Percentiles rank a stretch among this genome's conserved stretches.
Conservation (phyloP, 1,140 invertebrate species). For the Potamilus streckersoni region DNA sequence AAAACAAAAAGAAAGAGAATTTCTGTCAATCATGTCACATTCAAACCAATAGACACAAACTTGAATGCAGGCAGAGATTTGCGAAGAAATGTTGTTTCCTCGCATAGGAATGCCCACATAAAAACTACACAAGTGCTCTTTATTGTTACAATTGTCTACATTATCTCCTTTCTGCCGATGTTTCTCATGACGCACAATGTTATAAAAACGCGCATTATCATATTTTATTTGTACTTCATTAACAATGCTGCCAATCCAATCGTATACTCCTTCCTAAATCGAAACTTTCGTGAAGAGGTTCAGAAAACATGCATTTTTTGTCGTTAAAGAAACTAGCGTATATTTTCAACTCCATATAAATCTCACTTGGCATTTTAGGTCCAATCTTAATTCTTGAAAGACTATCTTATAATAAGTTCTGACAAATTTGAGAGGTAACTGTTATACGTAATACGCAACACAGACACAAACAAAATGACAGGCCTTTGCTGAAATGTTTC, state of each 20-base stretch:
- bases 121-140: conserved; percentile 55
- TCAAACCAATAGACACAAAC: background rate
- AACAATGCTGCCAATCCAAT: conserved; percentile 64
- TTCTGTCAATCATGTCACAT: conserved; percentile 4
- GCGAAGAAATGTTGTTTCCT: background rate
- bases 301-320: conserved; percentile 20
- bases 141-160: conserved; percentile 51
- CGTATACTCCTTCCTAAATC: conserved; percentile 64
- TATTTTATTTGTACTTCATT: conserved; percentile 62
- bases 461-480: too few species aligned
- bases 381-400: too few species aligned
- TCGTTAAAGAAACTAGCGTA: too few species aligned
- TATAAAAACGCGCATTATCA: conserved; percentile 33
- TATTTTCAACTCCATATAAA: too few species aligned
- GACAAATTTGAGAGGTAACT: too few species aligned
- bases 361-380: too few species aligned
- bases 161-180: conserved; percentile 52
- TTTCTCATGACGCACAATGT: conserved; percentile 45
- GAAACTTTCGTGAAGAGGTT: conserved; percentile 53
- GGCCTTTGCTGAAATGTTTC: too few species aligned
- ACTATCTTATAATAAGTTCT: too few species aligned
- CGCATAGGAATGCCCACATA: conserved; percentile 37
- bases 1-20: background rate
- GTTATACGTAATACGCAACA: too few species aligned
- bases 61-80: background rate